Base-by-base conservation (phyloP, 2,888 invertebrate genomes). In the Ichneumoninae sp. region DNA sequence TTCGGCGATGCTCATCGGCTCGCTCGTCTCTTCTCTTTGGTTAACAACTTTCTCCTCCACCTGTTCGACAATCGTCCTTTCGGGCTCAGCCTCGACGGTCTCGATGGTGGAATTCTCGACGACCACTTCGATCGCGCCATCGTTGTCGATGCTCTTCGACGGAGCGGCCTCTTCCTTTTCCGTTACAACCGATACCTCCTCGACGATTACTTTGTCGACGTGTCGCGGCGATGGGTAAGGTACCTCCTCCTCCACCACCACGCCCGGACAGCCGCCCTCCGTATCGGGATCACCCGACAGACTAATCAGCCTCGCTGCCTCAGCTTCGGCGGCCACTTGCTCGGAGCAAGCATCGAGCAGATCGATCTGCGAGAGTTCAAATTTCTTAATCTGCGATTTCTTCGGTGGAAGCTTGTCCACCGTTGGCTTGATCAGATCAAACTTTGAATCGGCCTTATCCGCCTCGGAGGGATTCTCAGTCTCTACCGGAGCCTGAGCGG, bases 301-400 rank as follows among this genome's bases (percentile, higher is more conserved):
- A 19, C 57, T 36, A 57, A 62, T 47, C n/a, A 47, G 26, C 66
- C 66, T 85, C n/a, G 83, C 80, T 16, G 75, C 80, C 40, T 69
- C 78, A 13, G 84, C 71, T 70, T 79, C 77, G 3, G 83, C 84
- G 19, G 65, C 80, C 13, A 82, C 84, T 80, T 69, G 84, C 44
- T 78, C 47, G 30, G 30, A 69, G 77, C 66, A 86, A 19, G 81
- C 87, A 16, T 90, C 91, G 69, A 90, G 87, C 74, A 89, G 86
- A 87, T 93, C 92, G 62, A 91, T 87, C 83, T 92, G 91, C 0
- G 93, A 91, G 13, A 91, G 83, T 72, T 93, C 93, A 80, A 93
- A 93, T 72, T 93, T 93, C 77, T 93, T 93, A n/a, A 93, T 93
- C 74, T 93, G 93, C 2, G 91, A 93, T 40, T 93, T 93, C 66